A percentile compares a stretch with the other conserved stretches of the same genome.
phyloP scores from a whole-genome alignment of 1,140 invertebrate genomes.

The Atta texana region DNA sequence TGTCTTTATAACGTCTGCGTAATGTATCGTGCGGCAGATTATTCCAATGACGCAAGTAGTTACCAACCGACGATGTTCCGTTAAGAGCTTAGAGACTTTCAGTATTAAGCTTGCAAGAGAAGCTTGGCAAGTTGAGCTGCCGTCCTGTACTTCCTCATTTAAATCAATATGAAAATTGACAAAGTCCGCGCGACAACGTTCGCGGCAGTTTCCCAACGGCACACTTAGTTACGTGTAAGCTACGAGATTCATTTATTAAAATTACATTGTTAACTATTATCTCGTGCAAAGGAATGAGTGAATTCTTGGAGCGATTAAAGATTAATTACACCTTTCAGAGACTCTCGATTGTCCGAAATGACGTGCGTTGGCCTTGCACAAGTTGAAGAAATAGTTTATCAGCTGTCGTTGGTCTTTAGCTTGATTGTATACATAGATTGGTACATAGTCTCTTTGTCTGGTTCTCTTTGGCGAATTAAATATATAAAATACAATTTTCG shows the following conservation, averaged over 20 bases:
- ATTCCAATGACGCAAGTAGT: constrained; percentile 38
- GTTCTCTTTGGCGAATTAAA: not conserved
- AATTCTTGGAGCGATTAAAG: constrained; percentile 40
- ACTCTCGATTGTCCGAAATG: not conserved
- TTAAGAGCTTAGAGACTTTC: constrained; percentile 48
- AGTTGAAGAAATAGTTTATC: constrained; percentile 19
- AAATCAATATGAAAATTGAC: constrained; percentile 65
- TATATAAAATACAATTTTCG: too few species aligned
- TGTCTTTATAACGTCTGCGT: constrained; percentile 5
- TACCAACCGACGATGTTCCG: constrained; percentile 33
- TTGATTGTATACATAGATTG: too few species aligned
- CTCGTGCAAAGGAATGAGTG: not conserved
- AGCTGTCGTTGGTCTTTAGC: not conserved
- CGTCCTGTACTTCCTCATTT: constrained; percentile 46
- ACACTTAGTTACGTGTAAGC: constrained; percentile 44
- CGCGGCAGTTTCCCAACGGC: constrained; percentile 1
- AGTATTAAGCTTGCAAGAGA: constrained; percentile 35
- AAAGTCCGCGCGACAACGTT: constrained; percentile 54
- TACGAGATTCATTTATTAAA: constrained; percentile 54
- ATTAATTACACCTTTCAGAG: constrained; percentile 33
- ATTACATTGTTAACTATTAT: constrained; percentile 46
- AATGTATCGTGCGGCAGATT: constrained; percentile 37
- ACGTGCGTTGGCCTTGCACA: not conserved
- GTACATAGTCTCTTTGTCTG: not conserved
- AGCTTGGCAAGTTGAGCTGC: constrained; percentile 23